A percentile compares a stretch with the other conserved stretches of the same genome.
These are phyloP conservation scores for Paraplagusia blochii DNA, from an alignment of 2,113 vertebrate species.

Conservation along the genomic window DNA sequence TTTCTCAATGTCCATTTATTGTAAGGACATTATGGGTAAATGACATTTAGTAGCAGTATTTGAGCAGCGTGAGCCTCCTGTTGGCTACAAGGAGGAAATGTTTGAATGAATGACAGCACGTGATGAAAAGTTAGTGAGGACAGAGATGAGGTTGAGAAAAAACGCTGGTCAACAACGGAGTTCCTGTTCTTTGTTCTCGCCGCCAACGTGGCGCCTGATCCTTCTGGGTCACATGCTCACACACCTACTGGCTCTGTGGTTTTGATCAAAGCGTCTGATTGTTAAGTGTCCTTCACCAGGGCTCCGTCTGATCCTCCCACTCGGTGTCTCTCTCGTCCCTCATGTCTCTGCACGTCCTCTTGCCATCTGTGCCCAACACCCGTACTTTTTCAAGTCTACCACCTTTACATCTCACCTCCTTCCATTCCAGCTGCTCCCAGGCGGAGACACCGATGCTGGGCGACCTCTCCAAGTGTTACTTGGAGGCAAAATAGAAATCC, in stretches of 20 bases:
- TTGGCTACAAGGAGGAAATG: conserved; percentile 8
- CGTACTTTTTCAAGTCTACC: no score
- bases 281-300: conserved; percentile 2
- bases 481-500: no score
- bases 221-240: conserved; percentile 5
- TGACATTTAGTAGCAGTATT: conserved; percentile 33
- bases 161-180: conserved; percentile 16
- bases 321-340: not conserved
- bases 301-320: not conserved
- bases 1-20: conserved; percentile 22
- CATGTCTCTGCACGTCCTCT: not conserved
- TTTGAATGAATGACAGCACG: not conserved
- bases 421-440: not conserved
- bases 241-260: not conserved
- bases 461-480: not conserved
- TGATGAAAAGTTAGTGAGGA: no score
- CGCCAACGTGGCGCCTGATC: not conserved
- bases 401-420: conserved; percentile 4
- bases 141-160: not conserved
- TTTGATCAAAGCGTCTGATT: conserved; percentile 13
- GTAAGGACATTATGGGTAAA: conserved; percentile 34
- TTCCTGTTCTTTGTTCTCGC: conserved; percentile 25
- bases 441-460: no score
- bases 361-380: not conserved
- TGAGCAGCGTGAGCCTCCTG: conserved; percentile 21